Evolutionary conservation across 2,113 vertebrate species (phyloP), one percentile per base, ranked within the genome.

Genomic region (Romanogobio albipinnatus): DNA sequence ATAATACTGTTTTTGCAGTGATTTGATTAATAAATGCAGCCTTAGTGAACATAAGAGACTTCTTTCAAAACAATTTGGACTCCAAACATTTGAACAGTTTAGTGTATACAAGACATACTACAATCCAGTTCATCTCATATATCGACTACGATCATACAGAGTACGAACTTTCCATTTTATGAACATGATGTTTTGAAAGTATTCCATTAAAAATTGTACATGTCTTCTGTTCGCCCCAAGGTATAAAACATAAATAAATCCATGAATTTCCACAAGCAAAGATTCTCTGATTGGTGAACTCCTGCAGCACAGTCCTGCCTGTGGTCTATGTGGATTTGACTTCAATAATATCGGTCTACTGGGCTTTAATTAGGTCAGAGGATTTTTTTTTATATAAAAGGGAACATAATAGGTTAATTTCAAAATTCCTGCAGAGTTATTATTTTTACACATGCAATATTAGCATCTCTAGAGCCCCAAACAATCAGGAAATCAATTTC

Each of bases 321-420:
- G n/a, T 5, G 24, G 62, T 81, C 62, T 53, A 9, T 68, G 26
- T n/a, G 79, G 61, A 81, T 81, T 68, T 68, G 79, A 17, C 78
- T 66, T 81, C 13, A 66, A 80, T 64, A 81, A 68, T 68, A 81
- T 81, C 45, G 51, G 24, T 68, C 61, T 66, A 19, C 77, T 14
- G 39, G 61, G 61, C 15, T 68, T 81, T 81, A 81, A 81, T 49
- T 49, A 81, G 43, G 43, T 66, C 43, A 81, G 79, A 68, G 43
- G 43, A 14, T 24, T 24, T 33, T 59, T 78, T 24, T 13, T 10
- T 4, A 49, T 39, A 59, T 29, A 19, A 62, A 62, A 9, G 11
- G 53, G 36, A 45, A 49, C 59, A 81, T 47, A 64, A 78, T 10
- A 49, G 59, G 59, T 81, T 45, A 24, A 79, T 79, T 81, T 81